Conservation (phyloP, 2,113 vertebrate genomes). For the Melanocharis versteri region DNA sequence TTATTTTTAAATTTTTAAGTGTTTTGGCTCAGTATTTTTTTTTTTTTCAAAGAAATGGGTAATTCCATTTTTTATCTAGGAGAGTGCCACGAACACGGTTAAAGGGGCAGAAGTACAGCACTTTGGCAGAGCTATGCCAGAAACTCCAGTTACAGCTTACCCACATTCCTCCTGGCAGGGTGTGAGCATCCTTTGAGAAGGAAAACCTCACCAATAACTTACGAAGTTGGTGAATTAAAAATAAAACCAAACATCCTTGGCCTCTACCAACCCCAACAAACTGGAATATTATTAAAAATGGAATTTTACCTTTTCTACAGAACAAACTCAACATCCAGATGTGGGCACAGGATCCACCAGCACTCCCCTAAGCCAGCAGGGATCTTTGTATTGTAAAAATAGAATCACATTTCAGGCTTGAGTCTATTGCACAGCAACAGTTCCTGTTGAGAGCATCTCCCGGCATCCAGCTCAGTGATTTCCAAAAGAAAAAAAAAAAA, state of each 20-base stretch:
- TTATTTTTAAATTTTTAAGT: neutral
- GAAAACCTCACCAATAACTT: conserved; percentile 1
- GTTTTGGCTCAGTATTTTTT: neutral
- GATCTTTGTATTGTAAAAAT: conserved; percentile 1
- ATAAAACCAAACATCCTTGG: neutral
- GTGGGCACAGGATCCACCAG: neutral
- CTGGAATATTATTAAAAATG: neutral
- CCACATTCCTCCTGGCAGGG: neutral
- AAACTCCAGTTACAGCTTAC: neutral
- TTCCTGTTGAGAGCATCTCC: conserved; percentile 24
- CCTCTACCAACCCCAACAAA: neutral
- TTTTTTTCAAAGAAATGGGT: neutral
- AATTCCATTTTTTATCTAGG: neutral
- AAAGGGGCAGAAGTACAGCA: neutral
- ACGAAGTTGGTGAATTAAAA: neutral
- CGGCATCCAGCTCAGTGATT: neutral
- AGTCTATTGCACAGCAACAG: neutral
- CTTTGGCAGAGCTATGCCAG: neutral
- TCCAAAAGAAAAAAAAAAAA: neutral
- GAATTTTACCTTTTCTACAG: neutral
- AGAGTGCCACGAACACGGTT: accelerated
- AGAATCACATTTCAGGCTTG: neutral
- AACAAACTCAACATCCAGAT: neutral
- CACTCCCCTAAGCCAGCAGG: neutral
- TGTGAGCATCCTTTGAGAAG: neutral